Evolutionary conservation across 2,113 vertebrate species (phyloP), one percentile per base, ranked within the genome.

Genomic region (Hiodon alosoides): DNA sequence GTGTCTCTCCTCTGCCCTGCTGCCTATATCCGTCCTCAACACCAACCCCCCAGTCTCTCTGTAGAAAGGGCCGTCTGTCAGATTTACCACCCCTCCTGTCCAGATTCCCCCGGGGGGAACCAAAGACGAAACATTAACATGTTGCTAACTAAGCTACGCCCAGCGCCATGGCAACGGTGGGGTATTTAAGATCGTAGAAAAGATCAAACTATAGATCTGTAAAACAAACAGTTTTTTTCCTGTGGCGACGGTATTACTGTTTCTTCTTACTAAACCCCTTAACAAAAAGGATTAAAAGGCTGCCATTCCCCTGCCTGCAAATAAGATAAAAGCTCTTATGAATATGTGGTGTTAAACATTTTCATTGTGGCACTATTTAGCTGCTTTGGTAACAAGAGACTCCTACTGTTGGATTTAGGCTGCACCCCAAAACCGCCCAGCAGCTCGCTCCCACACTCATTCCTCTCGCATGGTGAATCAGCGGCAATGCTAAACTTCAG

Each of bases 161-260:
- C 72, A 65, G 50, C n/a, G 9, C 72, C 65, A 73, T 73, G 72
- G 72, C 72, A 73, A 73, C 72, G 54, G 72, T 17, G 13, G 51
- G 51, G 51, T 73, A 73, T 73, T 73, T 73, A 64, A 76, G 68
- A 76, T 62, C 60, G 60, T 70, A 76, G 68, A 70, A 76, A 76
- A 76, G 75, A 69, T 76, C 75, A 76, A 68, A 76, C 75, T 16
- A 51, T 64, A 59, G 68, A 71, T 76, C 75, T 76, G 75, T 70
- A 76, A 76, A 70, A 76, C 75, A 76, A 76, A 76, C 68, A 71
- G 68, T 62, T 69, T 65, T 73, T 76, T 60, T 31, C 31, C 67
- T 70, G 58, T 67, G 59, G 53, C 68, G 60, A 64, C 51, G 54
- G 67, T 76, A 68, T 76, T 60, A 69, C 75, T 59, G 59, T 50